Evolutionary conservation across 2,113 vertebrate species (phyloP).

Genomic region (Andinoacara biseriatus): DNA sequence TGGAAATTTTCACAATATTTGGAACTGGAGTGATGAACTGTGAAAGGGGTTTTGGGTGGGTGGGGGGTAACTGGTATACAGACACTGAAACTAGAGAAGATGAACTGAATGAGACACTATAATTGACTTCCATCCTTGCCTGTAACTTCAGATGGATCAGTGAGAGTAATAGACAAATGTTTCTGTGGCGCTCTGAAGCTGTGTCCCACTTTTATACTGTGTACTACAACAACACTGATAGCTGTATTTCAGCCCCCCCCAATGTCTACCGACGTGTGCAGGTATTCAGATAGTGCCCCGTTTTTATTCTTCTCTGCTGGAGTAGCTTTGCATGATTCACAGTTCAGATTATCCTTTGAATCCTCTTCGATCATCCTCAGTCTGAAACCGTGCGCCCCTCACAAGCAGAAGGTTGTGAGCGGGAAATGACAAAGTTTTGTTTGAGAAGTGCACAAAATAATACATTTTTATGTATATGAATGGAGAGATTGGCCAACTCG

Average conservation of each 20-base stretch:
- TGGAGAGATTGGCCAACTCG: background rate
- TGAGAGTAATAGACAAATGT: background rate
- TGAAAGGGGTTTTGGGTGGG: slow-evolving; percentile 20
- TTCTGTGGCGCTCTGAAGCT: slow-evolving; percentile 21
- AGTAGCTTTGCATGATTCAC: background rate
- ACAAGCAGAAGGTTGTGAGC: background rate
- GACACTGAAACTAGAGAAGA: slow-evolving; percentile 10
- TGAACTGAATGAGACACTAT: background rate
- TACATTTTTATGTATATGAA: background rate
- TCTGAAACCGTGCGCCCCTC: background rate
- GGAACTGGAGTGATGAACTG: slow-evolving; percentile 23
- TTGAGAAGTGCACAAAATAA: background rate
- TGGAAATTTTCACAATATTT: slow-evolving; percentile 9
- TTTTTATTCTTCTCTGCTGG: background rate
- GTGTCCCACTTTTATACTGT: slow-evolving; percentile 34
- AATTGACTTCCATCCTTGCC: background rate
- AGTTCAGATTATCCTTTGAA: background rate
- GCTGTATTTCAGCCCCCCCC: background rate
- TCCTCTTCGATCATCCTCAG: background rate
- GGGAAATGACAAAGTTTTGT: too few species aligned
- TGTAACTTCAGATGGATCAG: background rate
- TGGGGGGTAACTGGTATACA: background rate
- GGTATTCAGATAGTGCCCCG: too few species aligned
- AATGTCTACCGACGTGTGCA: too few species aligned
- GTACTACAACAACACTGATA: background rate